Conservation (phyloP, 2,113 vertebrate species). For the Tragelaphus buxtoni region DNA sequence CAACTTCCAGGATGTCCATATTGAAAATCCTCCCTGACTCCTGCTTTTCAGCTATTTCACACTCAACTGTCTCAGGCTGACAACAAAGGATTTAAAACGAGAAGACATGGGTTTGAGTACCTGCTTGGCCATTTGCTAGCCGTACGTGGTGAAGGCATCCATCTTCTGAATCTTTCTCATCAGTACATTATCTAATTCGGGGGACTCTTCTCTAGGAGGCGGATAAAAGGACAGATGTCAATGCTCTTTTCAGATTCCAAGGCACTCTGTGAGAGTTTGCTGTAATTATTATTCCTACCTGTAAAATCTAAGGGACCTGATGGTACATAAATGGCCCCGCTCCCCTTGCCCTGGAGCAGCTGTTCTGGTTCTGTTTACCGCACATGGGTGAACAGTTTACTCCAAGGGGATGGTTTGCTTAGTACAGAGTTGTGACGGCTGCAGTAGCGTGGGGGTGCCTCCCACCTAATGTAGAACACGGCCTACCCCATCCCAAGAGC, state of each 20-base stretch:
- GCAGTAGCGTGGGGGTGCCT: background rate
- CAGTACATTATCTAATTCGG: background rate
- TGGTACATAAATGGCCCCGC: background rate
- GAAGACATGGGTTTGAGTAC: background rate
- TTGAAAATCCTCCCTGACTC: background rate
- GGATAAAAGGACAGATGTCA: background rate
- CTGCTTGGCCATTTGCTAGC: background rate
- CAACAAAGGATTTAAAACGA: background rate
- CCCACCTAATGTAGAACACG: constrained; percentile 27
- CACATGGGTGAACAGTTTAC: constrained; percentile 48
- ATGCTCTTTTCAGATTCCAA: background rate
- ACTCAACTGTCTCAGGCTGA: background rate
- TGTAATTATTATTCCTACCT: constrained; percentile 9
- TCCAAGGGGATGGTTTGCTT: constrained; percentile 36
- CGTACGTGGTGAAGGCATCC: background rate
- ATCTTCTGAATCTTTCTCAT: constrained; percentile 32
- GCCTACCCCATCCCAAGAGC: constrained; percentile 12
- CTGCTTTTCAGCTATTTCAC: background rate
- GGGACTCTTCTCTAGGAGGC: background rate
- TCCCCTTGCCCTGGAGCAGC: background rate
- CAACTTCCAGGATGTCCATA: background rate
- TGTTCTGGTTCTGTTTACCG: constrained; percentile 35
- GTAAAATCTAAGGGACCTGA: background rate
- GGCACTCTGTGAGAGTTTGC: background rate
- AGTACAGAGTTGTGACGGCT: background rate